Base-by-base conservation (phyloP, 2,113 vertebrate species). In the Elachura formosa region DNA sequence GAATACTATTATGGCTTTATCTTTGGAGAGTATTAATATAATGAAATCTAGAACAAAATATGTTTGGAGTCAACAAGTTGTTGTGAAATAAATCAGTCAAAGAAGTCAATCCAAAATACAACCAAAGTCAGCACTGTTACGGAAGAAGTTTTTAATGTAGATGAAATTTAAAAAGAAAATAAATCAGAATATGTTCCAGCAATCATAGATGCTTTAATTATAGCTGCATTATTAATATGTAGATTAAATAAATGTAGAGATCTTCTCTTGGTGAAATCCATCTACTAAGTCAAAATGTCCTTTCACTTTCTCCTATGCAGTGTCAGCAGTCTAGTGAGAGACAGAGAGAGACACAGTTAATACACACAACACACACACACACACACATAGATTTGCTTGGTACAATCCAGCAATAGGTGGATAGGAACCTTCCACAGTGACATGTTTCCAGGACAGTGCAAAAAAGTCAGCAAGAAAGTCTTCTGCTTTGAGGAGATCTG, bases 11-110 rank as follows among this genome's bases (percentile, higher is more conserved):
- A 71, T 95, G 82, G 61, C 34, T 88, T 89, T 3, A 92, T 55
- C 31, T 92, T 86, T 94, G 64, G 80, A 24, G 46, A 92, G 24
- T 77, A 83, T 36, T 76, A 83, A 33, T 92, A 74, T 59, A 94
- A 93, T 64, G 58, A 19, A 74, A 79, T 58, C 48, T 34, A 78
- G 73, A 92, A 75, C 34, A 89, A 96, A 94, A 93, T 77, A 86
- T 41, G 14, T 43, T 69, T 81, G 83, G 36, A 81, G 51, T 89
- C 64, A 94, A 64, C 1, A 78, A 87, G 64, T 55, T 83, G 34
- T 79, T 94, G 59, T 92, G 86, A 86, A 90, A 92, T 63, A 16
- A 74, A 69, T 63, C 21, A 55, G 15, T 46, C 51, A 51, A 85
- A 87, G 75, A 36, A 68, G 6, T 76, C 67, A 90, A 71, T 45